Conservation (phyloP, 2,113 vertebrate genomes). For the Atlantisia rogersi region DNA sequence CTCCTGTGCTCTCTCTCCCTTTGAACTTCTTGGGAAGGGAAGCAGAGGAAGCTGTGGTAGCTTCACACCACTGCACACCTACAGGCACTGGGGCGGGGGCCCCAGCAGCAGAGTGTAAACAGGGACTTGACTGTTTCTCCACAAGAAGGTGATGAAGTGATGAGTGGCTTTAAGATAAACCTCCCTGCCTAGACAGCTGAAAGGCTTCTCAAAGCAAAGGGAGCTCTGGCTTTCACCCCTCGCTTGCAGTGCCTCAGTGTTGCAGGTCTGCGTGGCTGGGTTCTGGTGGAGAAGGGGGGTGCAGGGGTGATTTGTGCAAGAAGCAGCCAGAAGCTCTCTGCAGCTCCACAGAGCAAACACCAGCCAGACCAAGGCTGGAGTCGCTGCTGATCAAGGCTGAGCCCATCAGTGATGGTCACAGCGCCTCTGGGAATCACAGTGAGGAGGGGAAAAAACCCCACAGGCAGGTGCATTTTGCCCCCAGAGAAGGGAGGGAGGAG, state of each 20-base stretch:
- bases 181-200: background rate
- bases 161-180: background rate
- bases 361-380: too few relatives aligned
- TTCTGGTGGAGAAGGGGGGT: too few relatives aligned
- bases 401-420: too few relatives aligned
- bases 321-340: too few relatives aligned
- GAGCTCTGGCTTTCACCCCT: background rate
- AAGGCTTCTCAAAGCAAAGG: background rate
- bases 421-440: too few relatives aligned
- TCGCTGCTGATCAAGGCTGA: too few relatives aligned
- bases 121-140: background rate
- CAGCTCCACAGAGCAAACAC: too few relatives aligned
- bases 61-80: background rate
- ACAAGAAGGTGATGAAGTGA: background rate
- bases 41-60: constrained; percentile 10
- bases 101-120: background rate
- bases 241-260: background rate
- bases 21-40: constrained; percentile 11
- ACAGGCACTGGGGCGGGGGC: background rate
- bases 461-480: too few relatives aligned
- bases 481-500: too few relatives aligned
- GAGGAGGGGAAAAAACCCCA: too few relatives aligned
- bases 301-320: too few relatives aligned
- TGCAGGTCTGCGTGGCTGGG: too few relatives aligned
- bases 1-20: background rate